Conservation (phyloP, 2,113 vertebrate genomes). For the Falco punctatus region DNA sequence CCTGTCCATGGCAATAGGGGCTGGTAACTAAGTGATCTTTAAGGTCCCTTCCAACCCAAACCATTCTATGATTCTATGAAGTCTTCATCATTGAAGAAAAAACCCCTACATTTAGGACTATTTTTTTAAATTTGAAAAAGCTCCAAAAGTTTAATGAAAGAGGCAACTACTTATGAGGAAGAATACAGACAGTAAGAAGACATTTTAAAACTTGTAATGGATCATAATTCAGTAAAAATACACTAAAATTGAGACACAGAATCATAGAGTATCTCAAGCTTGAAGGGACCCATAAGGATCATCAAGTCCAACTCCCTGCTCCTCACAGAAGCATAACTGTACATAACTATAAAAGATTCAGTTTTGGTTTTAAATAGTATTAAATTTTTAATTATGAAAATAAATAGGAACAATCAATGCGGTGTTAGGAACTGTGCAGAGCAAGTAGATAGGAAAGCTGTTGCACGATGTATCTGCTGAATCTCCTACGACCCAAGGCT, state of each 20-base stretch:
- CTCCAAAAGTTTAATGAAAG: neutral
- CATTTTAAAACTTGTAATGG: neutral
- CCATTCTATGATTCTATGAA: too few relatives aligned
- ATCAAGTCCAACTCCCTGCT: neutral
- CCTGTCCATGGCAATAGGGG: too few relatives aligned
- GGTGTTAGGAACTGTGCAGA: neutral
- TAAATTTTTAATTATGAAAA: neutral
- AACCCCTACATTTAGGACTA: neutral
- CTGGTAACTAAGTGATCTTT: too few relatives aligned
- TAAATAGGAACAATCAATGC: neutral
- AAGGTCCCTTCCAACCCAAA: too few relatives aligned
- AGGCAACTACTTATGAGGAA: neutral
- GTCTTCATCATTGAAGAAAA: neutral
- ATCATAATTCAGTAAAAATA: neutral
- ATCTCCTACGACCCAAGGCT: neutral
- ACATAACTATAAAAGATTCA: neutral
- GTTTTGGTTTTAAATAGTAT: slow-evolving; percentile 34
- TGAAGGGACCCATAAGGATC: neutral
- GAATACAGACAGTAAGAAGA: neutral
- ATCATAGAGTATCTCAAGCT: neutral
- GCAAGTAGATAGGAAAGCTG: neutral
- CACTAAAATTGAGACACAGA: neutral
- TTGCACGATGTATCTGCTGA: neutral
- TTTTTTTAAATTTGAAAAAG: neutral
- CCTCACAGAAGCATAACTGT: neutral